A percentile compares a stretch with the other conserved stretches of the same genome.
phyloP scores from a whole-genome alignment of 2,113 vertebrate species.

The Misgurnus anguillicaudatus region DNA sequence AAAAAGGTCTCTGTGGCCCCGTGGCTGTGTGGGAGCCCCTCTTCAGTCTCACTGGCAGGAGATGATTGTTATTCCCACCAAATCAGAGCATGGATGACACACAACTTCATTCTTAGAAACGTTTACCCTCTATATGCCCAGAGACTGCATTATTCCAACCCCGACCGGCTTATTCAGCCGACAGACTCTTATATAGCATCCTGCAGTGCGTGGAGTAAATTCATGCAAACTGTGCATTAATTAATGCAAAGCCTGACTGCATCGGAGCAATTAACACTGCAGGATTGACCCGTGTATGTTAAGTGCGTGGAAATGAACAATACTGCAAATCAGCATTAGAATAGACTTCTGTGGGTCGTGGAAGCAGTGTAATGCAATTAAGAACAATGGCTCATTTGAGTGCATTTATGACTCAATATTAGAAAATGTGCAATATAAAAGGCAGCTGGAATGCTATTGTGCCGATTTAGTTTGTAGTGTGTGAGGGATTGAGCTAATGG shows the following conservation, averaged over 20 bases:
- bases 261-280: constrained; percentile 20
- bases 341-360: background rate
- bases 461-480: too few species aligned
- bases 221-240: constrained; percentile 21
- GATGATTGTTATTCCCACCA: constrained; percentile 36
- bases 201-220: background rate
- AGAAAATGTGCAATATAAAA: too few species aligned
- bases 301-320: constrained; percentile 1
- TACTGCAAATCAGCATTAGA: background rate
- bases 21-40: constrained; percentile 19
- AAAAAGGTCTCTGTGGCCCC: constrained; percentile 47
- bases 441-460: too few species aligned
- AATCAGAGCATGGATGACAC: constrained; percentile 34
- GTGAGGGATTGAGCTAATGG: too few species aligned
- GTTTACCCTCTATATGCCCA: constrained; percentile 7
- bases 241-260: constrained; percentile 28
- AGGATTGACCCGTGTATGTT: background rate
- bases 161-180: constrained; percentile 3
- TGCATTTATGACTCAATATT: too few species aligned
- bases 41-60: constrained; percentile 30
- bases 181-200: constrained; percentile 6
- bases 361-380: background rate
- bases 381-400: background rate
- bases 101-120: constrained; percentile 38
- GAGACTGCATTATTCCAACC: constrained; percentile 24